Evolutionary conservation across 2,113 vertebrate species (phyloP), one percentile per base, ranked within the genome.

Genomic region (Melospiza melodia): DNA sequence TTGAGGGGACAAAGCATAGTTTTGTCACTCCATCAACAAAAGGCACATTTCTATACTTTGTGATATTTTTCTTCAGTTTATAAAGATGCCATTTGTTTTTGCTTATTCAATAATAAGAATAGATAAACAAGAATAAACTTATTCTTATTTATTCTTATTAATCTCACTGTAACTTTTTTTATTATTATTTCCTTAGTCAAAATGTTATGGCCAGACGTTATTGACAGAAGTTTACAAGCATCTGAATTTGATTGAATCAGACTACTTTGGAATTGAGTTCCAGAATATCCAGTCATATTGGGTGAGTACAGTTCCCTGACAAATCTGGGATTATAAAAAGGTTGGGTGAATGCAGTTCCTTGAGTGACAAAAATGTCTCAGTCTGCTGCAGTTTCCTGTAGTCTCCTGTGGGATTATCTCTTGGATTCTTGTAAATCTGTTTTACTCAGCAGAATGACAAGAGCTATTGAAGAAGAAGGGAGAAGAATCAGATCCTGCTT

Each of bases 211-310:
- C 72, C 98, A 99, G 97, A 59, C 87, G 0, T 92, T 99, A 55
- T 85, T 99, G 95, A 96, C 97, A 23, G 98, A 99, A 37, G 98
- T 99, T 95, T 99, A 98, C 98, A 97, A 96, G 93, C 98, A 97
- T 92, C 97, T 99, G 94, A 99, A 99, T 97, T 98, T 99, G 97
- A 98, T 99, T 21, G 99, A 99, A 93, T 98, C 98, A 0, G 99
- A 99, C 98, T 99, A 99, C 97, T 99, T 99, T 92, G 99, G 99
- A 74, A 97, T 99, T 57, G 99, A 99, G 97, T 99, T 99, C 95
- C 99, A 99, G 95, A 99, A 99, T 77, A 94, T 97, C 87, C 99
- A 98, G 92, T 98, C 99, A 82, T 98, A 96, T 79, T 99, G 99
- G 99, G 99, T 99, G 98, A 3, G 99, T 99, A 94, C 55, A 54